phyloP scores from a whole-genome alignment of 2,797 vertebrate species.

The Acrossocheilus wenchowensis region DNA sequence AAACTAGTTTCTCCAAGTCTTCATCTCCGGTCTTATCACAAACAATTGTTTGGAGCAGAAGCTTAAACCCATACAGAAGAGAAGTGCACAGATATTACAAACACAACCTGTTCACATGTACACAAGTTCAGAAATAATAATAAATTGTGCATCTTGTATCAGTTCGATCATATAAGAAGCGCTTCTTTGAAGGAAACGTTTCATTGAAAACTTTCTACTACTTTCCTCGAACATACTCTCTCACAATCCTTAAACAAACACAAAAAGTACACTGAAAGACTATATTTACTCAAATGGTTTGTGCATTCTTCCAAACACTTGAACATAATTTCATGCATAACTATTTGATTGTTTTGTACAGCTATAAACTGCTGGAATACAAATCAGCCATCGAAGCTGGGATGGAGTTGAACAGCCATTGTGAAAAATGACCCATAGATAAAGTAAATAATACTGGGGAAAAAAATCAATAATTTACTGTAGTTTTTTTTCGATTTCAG shows the following conservation, averaged over 20 bases:
- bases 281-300: not conserved
- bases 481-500: not conserved
- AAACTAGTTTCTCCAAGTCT: constrained; percentile 74
- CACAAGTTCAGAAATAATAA: constrained; percentile 12
- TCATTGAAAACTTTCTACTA: not conserved
- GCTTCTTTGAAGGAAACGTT: not conserved
- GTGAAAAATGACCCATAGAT: not conserved
- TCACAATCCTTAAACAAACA: constrained; percentile 3
- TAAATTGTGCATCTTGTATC: constrained; percentile 1
- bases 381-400: not conserved
- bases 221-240: not conserved
- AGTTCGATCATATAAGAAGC: not conserved
- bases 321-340: constrained; percentile 13
- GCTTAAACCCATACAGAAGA: constrained; percentile 26
- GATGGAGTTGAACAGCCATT: not conserved
- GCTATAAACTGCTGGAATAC: not conserved
- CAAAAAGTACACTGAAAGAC: not conserved
- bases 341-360: not conserved
- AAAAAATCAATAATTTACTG: not conserved
- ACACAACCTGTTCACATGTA: not conserved
- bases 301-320: not conserved
- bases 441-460: not conserved
- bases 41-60: constrained; percentile 73
- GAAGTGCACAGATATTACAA: constrained; percentile 25
- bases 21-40: constrained; percentile 83